Conservation (phyloP, 2,888 invertebrate genomes). For the Meiosimyza decipiens region DNA sequence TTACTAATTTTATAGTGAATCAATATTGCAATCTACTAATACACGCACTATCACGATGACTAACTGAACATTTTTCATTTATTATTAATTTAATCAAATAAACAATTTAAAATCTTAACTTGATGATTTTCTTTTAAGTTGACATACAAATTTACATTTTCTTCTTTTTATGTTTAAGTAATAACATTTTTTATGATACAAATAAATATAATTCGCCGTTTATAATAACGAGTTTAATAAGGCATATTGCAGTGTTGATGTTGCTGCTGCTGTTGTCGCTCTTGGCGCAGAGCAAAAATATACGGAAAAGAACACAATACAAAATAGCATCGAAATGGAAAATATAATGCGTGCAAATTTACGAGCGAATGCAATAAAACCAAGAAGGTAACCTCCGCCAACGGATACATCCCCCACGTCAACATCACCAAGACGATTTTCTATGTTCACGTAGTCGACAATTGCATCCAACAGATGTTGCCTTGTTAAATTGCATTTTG, state of each 20-base stretch:
- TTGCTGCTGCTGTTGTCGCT: constrained; percentile 25
- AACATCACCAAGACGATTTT: constrained; percentile 38
- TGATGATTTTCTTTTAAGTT: too few species aligned
- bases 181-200: background rate
- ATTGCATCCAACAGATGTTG: constrained; percentile 48
- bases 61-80: too few species aligned
- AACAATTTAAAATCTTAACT: too few species aligned
- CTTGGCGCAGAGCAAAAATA: constrained; percentile 52
- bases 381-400: constrained; percentile 58
- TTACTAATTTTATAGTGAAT: too few species aligned
- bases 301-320: constrained; percentile 57
- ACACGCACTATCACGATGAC: too few species aligned
- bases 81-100: too few species aligned
- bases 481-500: constrained; percentile 60
- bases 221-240: constrained; percentile 7
- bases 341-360: constrained; percentile 59
- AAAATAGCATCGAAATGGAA: constrained; percentile 55
- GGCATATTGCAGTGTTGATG: background rate
- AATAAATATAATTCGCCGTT: background rate
- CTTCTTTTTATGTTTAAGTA: too few species aligned
- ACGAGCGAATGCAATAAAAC: constrained; percentile 60
- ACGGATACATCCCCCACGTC: background rate
- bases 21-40: too few species aligned
- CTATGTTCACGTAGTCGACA: constrained; percentile 6
- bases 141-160: too few species aligned